phyloP scores from a whole-genome alignment of 1,140 invertebrate species.

The Holcopasites calliopsidis region DNA sequence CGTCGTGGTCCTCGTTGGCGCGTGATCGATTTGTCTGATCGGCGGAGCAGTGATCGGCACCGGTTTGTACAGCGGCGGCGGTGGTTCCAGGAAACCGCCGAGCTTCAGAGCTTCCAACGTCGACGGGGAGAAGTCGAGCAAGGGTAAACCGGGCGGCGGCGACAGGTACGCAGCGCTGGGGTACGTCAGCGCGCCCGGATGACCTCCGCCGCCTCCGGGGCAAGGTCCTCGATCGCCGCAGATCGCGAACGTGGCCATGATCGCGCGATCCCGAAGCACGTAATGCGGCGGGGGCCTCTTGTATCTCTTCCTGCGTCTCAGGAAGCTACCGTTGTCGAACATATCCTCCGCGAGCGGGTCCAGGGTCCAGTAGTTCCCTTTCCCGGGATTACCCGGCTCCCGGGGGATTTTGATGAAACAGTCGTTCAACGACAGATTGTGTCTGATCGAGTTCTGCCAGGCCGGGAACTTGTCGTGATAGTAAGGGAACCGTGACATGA shows the following conservation, averaged over 20 bases:
- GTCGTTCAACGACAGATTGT: constrained; percentile 98
- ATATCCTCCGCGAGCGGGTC: constrained; percentile 98
- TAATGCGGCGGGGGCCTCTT: constrained; percentile 88
- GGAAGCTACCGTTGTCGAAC: constrained; percentile 99
- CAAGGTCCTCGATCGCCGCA: constrained; percentile 73
- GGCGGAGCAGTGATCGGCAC: constrained; percentile 76
- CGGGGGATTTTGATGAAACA: constrained; percentile 99
- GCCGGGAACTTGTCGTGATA: constrained; percentile 97
- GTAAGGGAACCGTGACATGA: constrained; percentile 97
- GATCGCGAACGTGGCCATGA: constrained; percentile 78
- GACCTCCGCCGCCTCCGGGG: constrained; percentile 57
- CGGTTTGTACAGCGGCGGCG: constrained; percentile 78
- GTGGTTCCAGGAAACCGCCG: constrained; percentile 72
- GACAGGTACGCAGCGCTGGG: constrained; percentile 73
- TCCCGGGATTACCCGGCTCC: constrained; percentile 98
- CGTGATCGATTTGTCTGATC: constrained; percentile 61
- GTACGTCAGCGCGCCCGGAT: constrained; percentile 66
- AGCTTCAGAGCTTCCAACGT: constrained; percentile 78
- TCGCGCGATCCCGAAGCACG: constrained; percentile 78
- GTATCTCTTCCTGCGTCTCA: constrained; percentile 96
- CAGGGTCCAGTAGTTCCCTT: constrained; percentile 99
- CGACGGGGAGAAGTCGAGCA: constrained; percentile 79
- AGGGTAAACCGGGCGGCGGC: constrained; percentile 74
- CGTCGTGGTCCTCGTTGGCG: constrained; percentile 47
- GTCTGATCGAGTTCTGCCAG: constrained; percentile 98